Evolutionary conservation across 2,113 vertebrate genomes (phyloP).

Genomic region (Prunella himalayana): DNA sequence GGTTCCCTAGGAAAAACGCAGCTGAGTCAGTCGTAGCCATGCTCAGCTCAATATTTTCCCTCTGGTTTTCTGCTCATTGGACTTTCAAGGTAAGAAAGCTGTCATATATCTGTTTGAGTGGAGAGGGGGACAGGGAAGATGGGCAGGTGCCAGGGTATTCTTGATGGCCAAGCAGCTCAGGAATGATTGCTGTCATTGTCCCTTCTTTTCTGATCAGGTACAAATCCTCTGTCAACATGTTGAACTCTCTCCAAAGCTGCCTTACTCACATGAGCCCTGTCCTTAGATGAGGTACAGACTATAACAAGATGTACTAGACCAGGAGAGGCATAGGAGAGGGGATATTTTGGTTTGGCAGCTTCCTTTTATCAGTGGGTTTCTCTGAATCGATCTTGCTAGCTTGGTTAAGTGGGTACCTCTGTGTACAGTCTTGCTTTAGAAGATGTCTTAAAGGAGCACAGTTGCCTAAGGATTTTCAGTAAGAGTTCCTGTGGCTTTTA

Average conservation of each 20-base stretch:
- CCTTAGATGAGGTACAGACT: not conserved
- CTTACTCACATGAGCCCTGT: not conserved
- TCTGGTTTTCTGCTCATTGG: not conserved
- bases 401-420: not conserved
- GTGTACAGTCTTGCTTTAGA: not conserved
- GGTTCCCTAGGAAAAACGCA: not conserved
- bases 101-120: not conserved
- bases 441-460: not conserved
- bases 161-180: not conserved
- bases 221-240: not conserved
- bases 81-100: not conserved
- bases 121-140: not conserved
- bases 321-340: not conserved
- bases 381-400: accelerated
- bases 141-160: not conserved
- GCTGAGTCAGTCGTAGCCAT: not conserved
- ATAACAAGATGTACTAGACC: not conserved
- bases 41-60: not conserved
- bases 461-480: not conserved
- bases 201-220: not conserved
- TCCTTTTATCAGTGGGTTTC: not conserved
- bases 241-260: not conserved
- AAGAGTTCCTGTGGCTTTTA: not conserved
- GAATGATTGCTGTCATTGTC: not conserved
- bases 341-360: not conserved